Evolutionary conservation across 2,113 vertebrate species (phyloP), one percentile per base, ranked within the genome.

Genomic region (Hippocampus zosterae): DNA sequence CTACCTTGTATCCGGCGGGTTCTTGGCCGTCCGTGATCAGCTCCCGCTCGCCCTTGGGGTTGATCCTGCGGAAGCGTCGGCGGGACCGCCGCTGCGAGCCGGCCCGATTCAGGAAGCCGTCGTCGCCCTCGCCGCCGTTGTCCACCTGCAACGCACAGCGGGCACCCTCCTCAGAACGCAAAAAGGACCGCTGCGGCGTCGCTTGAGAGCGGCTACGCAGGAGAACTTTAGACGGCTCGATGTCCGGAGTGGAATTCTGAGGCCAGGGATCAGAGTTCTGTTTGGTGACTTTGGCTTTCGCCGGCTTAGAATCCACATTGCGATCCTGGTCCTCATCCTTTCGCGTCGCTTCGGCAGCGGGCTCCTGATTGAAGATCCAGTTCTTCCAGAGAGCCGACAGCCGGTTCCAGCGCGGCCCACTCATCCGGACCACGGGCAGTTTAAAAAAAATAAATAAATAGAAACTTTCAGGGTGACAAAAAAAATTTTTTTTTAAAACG

Each of bases 311-410:
- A 63, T 76, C 70, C 67, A 9, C 19, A 7, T 21, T 48, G n/a
- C 46, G 57, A 42, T 77, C 65, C 2, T 69, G 64, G 13, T 19
- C 8, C n/a, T 1, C 8, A 9, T 46, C 37, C 19, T 81, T 53
- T 82, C 75, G 29, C 76, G 29, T n/a, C 68, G 48, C 27, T 23
- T 67, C 90, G 76, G 67, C 33, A 37, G 33, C 46, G n/a, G 83
- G 86, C 72, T 95, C 92, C 83, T 95, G 93, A 91, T 95, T 95
- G 92, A 95, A 97, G 84, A 95, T 90, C 94, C 94, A 96, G 84
- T 87, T 94, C 91, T 92, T 95, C 94, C 95, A 96, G 77, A 94
- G 76, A 67, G 79, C 44, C 2, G 92, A 95, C 21, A 96, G 88
- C 69, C 91, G 93, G 73, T 93, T 92, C 76, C 94, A 88, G 73